phyloP scores from a whole-genome alignment of 53 echinoderm and acorn worm genomes.

The Henricia sp. region DNA sequence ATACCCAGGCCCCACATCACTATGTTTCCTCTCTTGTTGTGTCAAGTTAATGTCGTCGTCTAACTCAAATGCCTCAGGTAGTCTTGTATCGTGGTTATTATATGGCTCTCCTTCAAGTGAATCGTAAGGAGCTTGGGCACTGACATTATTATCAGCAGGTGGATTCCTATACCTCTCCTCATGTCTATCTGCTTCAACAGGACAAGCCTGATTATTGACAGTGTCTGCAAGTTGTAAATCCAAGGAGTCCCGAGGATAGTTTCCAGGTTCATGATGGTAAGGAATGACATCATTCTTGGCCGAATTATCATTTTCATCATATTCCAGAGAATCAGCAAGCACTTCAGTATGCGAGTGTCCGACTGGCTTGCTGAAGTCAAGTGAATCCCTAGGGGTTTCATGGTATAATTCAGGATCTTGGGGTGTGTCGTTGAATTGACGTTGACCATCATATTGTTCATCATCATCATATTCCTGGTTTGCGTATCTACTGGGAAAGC shows the following conservation, averaged over 20 bases:
- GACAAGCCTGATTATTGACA: not conserved
- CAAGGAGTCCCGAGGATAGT: conserved; percentile 28
- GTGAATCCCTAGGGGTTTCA: conserved; percentile 18
- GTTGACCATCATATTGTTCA: conserved; percentile 4
- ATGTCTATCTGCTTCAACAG: not conserved
- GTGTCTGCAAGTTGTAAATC: conserved; percentile 6
- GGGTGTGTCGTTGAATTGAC: not conserved
- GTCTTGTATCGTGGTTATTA: not conserved
- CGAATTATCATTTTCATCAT: not conserved
- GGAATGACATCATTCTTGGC: not conserved
- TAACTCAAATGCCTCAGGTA: not conserved
- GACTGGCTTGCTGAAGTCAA: conserved; percentile 2
- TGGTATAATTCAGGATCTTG: conserved; percentile 1
- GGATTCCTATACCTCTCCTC: not conserved
- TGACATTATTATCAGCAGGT: not conserved
- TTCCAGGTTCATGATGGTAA: conserved; percentile 4
- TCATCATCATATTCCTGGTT: conserved; percentile 34
- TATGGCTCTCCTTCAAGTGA: conserved; percentile 32
- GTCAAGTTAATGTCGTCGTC: not conserved
- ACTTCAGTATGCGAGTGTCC: conserved; percentile 3
- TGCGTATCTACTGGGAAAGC: conserved; percentile 40
- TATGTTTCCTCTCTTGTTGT: not conserved
- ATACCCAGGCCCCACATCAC: not conserved
- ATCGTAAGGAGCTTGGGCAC: conserved; percentile 30
- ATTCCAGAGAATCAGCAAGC: conserved; percentile 22